Base-by-base conservation (phyloP, 2,113 vertebrate genomes). In the Elaphurus davidianus region DNA sequence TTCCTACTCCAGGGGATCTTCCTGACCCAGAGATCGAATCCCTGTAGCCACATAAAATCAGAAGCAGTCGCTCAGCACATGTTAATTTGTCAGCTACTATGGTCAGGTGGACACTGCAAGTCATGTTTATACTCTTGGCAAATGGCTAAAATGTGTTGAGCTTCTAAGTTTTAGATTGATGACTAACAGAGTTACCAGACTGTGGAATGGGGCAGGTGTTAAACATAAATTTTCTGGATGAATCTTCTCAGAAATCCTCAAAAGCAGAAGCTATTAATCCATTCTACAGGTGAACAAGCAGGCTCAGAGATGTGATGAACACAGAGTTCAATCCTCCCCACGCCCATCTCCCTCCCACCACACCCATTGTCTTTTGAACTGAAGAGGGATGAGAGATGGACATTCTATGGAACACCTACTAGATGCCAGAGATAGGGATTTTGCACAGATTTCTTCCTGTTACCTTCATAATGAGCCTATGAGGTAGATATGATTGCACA, bases 211-310 rank as follows among this genome's bases (percentile, higher is more conserved):
- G 36, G 62, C 74, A 92, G 84, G 30, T 87, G 55, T 16, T 84
- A 13, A 2, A 40, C 45, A 67, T 57, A 52, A 88, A n/a, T 82
- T 5, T 45, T 86, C 93, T 88, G 62, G 67, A 25, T n/a, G 36
- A 59, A 84, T 84, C 62, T 67, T 94, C 30, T 64, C n/a, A 2
- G 74, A 84, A 97, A 94, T 84, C 59, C 85, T 76, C 95, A 90
- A 95, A 90, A 88, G 87, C 89, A 83, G 55, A 62, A 45, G 33
- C 82, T 28, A 16, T 64, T 6, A 17, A 33, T 59, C 33, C 62
- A 19, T 59, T 78, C 74, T 8, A 27, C 64, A 76, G 81, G 85
- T 27, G 50, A 83, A 33, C 45, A 60, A 55, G 36, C 62, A 59
- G 62, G 17, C 74, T 67, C 25, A 11, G 57, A 50, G 43, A 55